A percentile compares a stretch with the other conserved stretches of the same genome.
Conservation (phyloP, 2,797 vertebrate genomes). For the Loriculus beryllinus region DNA sequence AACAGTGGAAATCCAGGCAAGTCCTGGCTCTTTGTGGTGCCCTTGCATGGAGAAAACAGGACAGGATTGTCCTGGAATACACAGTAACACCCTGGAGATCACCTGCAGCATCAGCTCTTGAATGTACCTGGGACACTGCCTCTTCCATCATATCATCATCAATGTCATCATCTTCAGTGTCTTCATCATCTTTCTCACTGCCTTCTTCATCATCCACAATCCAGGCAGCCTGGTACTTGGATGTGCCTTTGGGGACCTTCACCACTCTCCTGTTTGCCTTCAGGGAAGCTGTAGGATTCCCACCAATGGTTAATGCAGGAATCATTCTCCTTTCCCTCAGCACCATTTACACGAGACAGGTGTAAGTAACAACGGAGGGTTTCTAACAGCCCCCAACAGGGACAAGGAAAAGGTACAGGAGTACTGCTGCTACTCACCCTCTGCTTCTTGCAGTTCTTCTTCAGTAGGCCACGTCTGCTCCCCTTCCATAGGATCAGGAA, state of each 20-base stretch:
- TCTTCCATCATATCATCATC: constrained; percentile 80
- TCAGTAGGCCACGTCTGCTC: constrained; percentile 98
- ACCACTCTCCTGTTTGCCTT: constrained; percentile 77
- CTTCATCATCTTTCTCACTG: constrained; percentile 69
- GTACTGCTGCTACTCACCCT: constrained; percentile 75
- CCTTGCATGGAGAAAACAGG: neutral
- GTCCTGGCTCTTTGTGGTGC: neutral
- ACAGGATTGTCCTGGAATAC: neutral
- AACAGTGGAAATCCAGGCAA: neutral
- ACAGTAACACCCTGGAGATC: neutral
- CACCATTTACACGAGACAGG: neutral
- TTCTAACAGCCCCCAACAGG: neutral
- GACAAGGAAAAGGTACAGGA: neutral
- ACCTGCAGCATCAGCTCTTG: neutral
- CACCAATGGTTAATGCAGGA: neutral
- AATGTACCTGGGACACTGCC: constrained; percentile 72
- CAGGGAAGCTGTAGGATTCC: constrained; percentile 74
- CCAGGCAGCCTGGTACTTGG: constrained; percentile 95
- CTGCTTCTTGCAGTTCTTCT: constrained; percentile 88
- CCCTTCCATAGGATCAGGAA: constrained; percentile 95
- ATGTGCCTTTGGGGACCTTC: constrained; percentile 93
- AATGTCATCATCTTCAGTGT: constrained; percentile 67
- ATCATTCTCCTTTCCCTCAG: neutral
- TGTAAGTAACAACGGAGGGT: neutral
- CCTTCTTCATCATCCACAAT: constrained; percentile 81